phyloP scores from a whole-genome alignment of 2,888 invertebrate genomes.

The Protula sp. region DNA sequence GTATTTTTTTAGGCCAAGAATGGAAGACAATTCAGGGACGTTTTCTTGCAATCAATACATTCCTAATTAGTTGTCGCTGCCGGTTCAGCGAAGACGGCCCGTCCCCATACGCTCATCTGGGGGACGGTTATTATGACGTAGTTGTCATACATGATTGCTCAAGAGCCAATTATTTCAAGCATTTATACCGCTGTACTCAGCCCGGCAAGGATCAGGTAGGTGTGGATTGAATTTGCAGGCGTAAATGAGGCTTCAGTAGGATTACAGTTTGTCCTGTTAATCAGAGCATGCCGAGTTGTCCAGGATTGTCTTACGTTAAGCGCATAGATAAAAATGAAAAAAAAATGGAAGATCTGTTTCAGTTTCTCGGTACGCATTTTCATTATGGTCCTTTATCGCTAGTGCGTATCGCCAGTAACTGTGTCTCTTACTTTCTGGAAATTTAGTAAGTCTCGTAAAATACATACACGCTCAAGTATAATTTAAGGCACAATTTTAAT shows the following conservation, averaged over 20 bases:
- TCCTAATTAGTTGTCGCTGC: slow-evolving; percentile 73
- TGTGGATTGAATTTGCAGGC: not conserved
- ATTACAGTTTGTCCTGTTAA: not conserved
- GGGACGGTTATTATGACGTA: slow-evolving; percentile 73
- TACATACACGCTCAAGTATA: too few species aligned
- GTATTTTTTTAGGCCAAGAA: slow-evolving; percentile 24
- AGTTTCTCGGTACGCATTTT: too few species aligned
- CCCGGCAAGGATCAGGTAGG: slow-evolving; percentile 65
- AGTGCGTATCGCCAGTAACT: too few species aligned
- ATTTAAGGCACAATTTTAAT: too few species aligned
- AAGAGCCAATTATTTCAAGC: slow-evolving; percentile 66
- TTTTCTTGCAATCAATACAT: slow-evolving; percentile 67
- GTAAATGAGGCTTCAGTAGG: not conserved
- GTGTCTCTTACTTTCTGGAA: too few species aligned
- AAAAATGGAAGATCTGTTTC: too few species aligned
- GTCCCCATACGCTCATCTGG: slow-evolving; percentile 71
- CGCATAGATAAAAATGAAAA: too few species aligned
- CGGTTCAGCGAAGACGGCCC: slow-evolving; percentile 70
- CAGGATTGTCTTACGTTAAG: too few species aligned
- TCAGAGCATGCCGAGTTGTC: too few species aligned
- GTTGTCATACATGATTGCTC: slow-evolving; percentile 69
- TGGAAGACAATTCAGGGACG: slow-evolving; percentile 63
- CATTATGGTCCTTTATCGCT: too few species aligned
- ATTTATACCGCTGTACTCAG: slow-evolving; percentile 59
- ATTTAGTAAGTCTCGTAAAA: too few species aligned